Percentiles rank a stretch among this genome's conserved stretches.
These are phyloP conservation scores for Camptogramma bilineatum DNA, from an alignment of 2,888 invertebrate species.

Conservation along the genomic window DNA sequence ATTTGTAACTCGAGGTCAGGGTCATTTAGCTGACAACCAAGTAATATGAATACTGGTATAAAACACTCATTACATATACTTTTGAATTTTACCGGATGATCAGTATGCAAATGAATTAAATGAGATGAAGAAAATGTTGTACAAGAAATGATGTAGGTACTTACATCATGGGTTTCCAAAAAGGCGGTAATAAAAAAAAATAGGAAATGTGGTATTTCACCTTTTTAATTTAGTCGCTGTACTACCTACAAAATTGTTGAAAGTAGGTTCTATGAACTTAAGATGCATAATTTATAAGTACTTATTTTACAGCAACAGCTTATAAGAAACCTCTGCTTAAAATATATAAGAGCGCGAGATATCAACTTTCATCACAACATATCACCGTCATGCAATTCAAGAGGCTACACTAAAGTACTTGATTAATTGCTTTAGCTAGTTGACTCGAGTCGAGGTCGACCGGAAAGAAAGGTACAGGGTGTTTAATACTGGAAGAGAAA, in stretches of 20 bases:
- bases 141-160: too few relatives aligned
- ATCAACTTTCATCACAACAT: constrained; percentile 40
- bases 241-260: neutral
- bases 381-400: constrained; percentile 41
- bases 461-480: constrained; percentile 28
- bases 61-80: constrained; percentile 24
- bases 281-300: too few relatives aligned
- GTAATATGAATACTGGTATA: constrained; percentile 29
- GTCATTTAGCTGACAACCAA: constrained; percentile 18
- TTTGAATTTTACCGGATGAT: constrained; percentile 21
- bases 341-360: constrained; percentile 26
- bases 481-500: neutral
- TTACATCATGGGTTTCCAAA: neutral
- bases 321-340: constrained; percentile 9
- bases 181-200: neutral
- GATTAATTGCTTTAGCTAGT: constrained; percentile 62
- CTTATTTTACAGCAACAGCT: neutral
- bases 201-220: too few relatives aligned
- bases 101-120: constrained; percentile 15
- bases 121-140: neutral
- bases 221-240: too few relatives aligned
- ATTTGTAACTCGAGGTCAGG: constrained; percentile 34
- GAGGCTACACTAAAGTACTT: constrained; percentile 57
- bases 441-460: constrained; percentile 33
- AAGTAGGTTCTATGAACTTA: too few relatives aligned